A percentile compares a stretch with the other conserved stretches of the same genome.
These are phyloP conservation scores for Geodia barretti DNA, from an alignment of 37 sponge, comb jelly and placozoan species.

Conservation along the genomic window DNA sequence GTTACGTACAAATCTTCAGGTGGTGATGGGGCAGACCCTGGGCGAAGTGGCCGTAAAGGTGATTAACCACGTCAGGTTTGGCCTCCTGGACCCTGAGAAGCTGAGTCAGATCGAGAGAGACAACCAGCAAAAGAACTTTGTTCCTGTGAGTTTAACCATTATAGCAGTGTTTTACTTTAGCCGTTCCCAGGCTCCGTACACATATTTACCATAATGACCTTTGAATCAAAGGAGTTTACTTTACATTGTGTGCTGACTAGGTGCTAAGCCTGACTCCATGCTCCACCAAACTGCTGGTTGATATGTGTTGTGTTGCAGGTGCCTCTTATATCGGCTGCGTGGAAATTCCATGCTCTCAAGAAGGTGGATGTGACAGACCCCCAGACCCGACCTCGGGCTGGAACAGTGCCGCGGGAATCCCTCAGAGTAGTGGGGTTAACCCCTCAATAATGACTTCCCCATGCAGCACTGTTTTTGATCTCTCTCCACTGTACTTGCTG, in stretches of 20 bases:
- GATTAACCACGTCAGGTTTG: slow-evolving; percentile 86
- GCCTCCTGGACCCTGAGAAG: slow-evolving; percentile 85
- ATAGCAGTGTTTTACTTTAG: no score
- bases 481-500: no score
- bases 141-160: slow-evolving; percentile 82
- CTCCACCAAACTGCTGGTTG: no score
- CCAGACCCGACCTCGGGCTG: slow-evolving; percentile 81
- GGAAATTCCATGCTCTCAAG: slow-evolving; percentile 96
- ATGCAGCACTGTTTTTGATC: no score
- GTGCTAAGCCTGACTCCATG: not conserved
- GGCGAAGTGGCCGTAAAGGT: slow-evolving; percentile 81
- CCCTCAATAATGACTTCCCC: slow-evolving; percentile 6
- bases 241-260: not conserved
- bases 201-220: not conserved
- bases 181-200: no score
- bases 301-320: slow-evolving; percentile 56
- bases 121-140: slow-evolving; percentile 84
- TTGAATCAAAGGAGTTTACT: not conserved
- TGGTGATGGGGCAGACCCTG: slow-evolving; percentile 79
- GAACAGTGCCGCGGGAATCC: slow-evolving; percentile 78
- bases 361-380: slow-evolving; percentile 71
- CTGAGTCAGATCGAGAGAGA: slow-evolving; percentile 88
- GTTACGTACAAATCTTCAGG: slow-evolving; percentile 48
- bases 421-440: slow-evolving; percentile 61
- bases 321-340: slow-evolving; percentile 86